A percentile compares a stretch with the other conserved stretches of the same genome.
phyloP scores from a whole-genome alignment of 1,140 invertebrate species.

The Dinoponera quadriceps region DNA sequence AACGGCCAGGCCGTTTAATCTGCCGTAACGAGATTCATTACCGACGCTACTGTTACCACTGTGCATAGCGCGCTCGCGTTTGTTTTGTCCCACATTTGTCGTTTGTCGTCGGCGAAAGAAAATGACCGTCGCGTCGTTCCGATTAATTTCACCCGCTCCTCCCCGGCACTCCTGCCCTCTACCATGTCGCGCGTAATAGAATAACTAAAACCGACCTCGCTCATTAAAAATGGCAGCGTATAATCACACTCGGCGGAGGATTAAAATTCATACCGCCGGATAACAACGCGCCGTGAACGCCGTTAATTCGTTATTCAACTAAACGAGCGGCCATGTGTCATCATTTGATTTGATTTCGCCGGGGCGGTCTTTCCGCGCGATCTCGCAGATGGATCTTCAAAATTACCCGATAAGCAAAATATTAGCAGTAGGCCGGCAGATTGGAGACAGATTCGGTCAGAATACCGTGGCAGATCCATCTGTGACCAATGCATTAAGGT shows the following conservation, averaged over 20 bases:
- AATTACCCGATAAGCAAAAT: too few species aligned
- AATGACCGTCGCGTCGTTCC: slow-evolving; percentile 5
- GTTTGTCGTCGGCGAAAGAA: slow-evolving; percentile 22
- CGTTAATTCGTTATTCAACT: background rate
- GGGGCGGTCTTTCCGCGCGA: background rate
- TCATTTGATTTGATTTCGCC: background rate
- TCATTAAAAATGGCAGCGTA: slow-evolving; percentile 44
- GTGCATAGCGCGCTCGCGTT: background rate
- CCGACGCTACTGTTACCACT: slow-evolving; percentile 5
- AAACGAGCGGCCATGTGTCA: background rate
- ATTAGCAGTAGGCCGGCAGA: too few species aligned
- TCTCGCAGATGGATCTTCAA: background rate
- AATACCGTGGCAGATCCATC: too few species aligned
- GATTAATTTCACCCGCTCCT: slow-evolving; percentile 24
- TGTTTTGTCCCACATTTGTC: background rate
- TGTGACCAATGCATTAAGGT: too few species aligned
- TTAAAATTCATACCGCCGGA: slow-evolving; percentile 28
- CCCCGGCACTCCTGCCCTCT: background rate
- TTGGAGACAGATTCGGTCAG: too few species aligned
- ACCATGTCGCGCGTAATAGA: slow-evolving; percentile 25
- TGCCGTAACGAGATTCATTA: slow-evolving; percentile 56
- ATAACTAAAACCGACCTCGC: slow-evolving; percentile 29
- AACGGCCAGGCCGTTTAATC: slow-evolving; percentile 46
- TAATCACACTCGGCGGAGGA: background rate
- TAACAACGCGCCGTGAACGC: background rate